Conservation (phyloP, 2,797 vertebrate species). For the Leuciscus waleckii region DNA sequence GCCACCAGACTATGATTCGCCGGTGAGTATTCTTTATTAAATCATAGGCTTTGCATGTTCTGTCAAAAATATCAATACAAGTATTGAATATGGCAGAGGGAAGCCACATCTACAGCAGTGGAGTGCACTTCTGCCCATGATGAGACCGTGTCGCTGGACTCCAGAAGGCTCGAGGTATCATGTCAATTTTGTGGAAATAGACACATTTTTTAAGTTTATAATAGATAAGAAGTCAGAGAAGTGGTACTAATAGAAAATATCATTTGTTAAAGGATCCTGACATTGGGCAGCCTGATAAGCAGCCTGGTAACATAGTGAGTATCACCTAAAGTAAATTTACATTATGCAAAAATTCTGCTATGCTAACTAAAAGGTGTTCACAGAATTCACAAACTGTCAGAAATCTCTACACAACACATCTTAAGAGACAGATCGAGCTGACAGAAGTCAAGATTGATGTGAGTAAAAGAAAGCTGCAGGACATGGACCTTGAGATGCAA, state of each 20-base stretch:
- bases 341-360: background rate
- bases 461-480: conserved; percentile 1
- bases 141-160: conserved; percentile 1
- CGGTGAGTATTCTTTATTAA: no score
- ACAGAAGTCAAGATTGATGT: background rate
- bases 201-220: background rate
- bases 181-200: conserved; percentile 9
- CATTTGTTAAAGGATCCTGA: background rate
- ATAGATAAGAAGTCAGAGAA: background rate
- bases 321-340: background rate
- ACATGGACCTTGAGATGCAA: background rate
- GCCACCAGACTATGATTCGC: no score
- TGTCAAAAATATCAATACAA: conserved; percentile 7
- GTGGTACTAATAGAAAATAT: background rate
- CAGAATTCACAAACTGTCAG: conserved; percentile 17
- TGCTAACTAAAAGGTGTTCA: background rate
- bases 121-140: conserved; percentile 4
- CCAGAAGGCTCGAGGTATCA: conserved; percentile 4
- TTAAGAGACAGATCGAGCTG: conserved; percentile 2
- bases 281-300: background rate
- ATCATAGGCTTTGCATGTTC: conserved; percentile 1
- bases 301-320: conserved; percentile 1
- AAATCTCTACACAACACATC: background rate
- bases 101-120: background rate
- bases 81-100: conserved; percentile 1